These are phyloP conservation scores for Peribatodes rhomboidaria DNA, from an alignment of 2,888 invertebrate species.

Conservation along the genomic window DNA sequence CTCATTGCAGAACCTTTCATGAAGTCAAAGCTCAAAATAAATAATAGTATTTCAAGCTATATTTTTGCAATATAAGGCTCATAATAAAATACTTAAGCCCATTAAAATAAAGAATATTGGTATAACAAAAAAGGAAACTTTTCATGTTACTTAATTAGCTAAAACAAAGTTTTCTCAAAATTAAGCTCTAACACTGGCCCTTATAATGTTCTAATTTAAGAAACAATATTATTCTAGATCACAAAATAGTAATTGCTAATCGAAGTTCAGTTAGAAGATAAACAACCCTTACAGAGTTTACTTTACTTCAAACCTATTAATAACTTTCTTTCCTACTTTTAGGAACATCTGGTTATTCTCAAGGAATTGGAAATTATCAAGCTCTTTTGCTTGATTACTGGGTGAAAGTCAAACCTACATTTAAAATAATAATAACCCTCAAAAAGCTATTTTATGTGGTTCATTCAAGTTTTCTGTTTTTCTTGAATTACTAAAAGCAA, in stretches of 20 bases:
- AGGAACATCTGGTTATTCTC: constrained; percentile 20
- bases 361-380: constrained; percentile 5
- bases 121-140: too few species aligned
- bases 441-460: not conserved
- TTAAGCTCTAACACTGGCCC: not conserved
- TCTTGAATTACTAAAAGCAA: not conserved
- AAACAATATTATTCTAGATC: constrained; percentile 6
- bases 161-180: too few species aligned
- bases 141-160: too few species aligned
- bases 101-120: too few species aligned
- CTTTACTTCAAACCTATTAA: constrained; percentile 17
- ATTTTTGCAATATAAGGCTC: too few species aligned
- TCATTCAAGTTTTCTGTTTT: constrained; percentile 36
- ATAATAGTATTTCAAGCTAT: too few species aligned
- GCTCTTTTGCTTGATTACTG: constrained; percentile 4
- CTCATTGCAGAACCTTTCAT: too few species aligned
- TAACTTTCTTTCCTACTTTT: constrained; percentile 27
- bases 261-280: constrained; percentile 16
- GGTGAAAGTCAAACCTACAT: constrained; percentile 13
- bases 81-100: too few species aligned
- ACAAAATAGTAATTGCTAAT: constrained; percentile 13
- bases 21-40: too few species aligned
- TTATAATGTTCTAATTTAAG: not conserved
- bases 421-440: constrained; percentile 12
- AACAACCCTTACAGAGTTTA: constrained; percentile 18